Evolutionary conservation across 2,888 invertebrate species (phyloP), one percentile per base, ranked within the genome.

Genomic region (Uropetala carovei): DNA sequence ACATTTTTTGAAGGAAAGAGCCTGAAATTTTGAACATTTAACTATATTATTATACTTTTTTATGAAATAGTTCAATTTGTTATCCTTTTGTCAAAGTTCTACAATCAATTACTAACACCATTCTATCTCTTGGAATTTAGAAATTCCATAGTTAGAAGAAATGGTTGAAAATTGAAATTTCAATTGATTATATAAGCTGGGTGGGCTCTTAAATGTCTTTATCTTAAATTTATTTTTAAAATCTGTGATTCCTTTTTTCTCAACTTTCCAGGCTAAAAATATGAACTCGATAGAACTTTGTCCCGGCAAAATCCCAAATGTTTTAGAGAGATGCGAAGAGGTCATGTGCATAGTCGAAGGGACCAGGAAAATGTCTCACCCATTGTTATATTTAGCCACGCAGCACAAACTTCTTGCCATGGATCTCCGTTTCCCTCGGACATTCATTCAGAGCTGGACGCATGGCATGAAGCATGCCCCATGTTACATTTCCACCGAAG

Each of bases 391-490:
- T 43, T 16, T 89, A 16, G 14, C 64, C 9, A 89, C 89, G n/a
- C 18, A 68, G 43, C 89, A 89, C n/a, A 60, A 89, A 7, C 64
- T 89, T 10, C 43, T 60, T 8, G 89, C 43, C 18, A 56, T 89
- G 64, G 89, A 89, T 27, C 56, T 89, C 4, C 59, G 89, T 14
- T 89, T 89, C n/a, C 89, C 89, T 10, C 64, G 89, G 10, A 64
- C 89, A 68, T 89, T 89, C 43, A 43, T 89, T 16, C 89, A 89
- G n/a, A 14, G 89, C 14, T 89, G 89, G 89, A 64, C 89, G 8
- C 89, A 89, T 68, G 89, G 89, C 30, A 68, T 89, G 89, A 64
- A 89, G n/a, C 43, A 30, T 43, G 64, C 60, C 7, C 89, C 89
- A 10, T 89, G 64, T 43, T 89, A 89, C 56, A 27, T 64, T 5